Evolutionary conservation across 1,140 invertebrate species (phyloP), one percentile per base, ranked within the genome.

Genomic region (Apolygus lucorum): DNA sequence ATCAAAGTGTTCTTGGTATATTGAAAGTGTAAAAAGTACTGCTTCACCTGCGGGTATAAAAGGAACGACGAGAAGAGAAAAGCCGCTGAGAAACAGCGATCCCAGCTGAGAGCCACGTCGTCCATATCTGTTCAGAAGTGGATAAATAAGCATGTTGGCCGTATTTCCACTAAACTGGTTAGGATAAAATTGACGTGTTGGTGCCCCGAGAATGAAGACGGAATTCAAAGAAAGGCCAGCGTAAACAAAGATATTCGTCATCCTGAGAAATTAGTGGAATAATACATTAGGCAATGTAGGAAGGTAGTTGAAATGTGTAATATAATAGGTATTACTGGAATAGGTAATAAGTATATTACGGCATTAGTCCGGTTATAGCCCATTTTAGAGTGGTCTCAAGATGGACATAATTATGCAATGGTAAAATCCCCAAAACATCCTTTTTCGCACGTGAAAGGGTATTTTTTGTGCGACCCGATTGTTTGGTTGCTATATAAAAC

Each of bases 181-280:
- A 83, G 75, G 27, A 79, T 72, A 74, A 84, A 84, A 70, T 82
- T 84, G 2, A 84, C 42, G 73, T 82, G 83, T 74, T 74, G 42
- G 64, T 70, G 1, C 70, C 72, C 52, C 52, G 67, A 21, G 73
- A n/a, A 59, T 25, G 17, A 59, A 62, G 0, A 71, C 65, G 4
- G 73, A 69, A 74, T 89, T 89, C 24, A 90, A 78, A 0, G 87
- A 87, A 14, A 91, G 75, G 1, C 88, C 89, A 74, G 89, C 90
- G 73, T 85, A 90, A 1, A 89, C 83, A 69, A 89, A 85, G 1
- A 84, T 82, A 76, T 87, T 88, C 1, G 86, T 83, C 22, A 84
- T 83, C 87, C 87, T 88, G 67, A 80, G 65, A 78, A 28, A 71
- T 63, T 75, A 73, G 21, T 77, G 74, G 11, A 8, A 8, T 42